These are phyloP conservation scores for Andrena fulva DNA, from an alignment of 2,888 invertebrate genomes.

Conservation along the genomic window DNA sequence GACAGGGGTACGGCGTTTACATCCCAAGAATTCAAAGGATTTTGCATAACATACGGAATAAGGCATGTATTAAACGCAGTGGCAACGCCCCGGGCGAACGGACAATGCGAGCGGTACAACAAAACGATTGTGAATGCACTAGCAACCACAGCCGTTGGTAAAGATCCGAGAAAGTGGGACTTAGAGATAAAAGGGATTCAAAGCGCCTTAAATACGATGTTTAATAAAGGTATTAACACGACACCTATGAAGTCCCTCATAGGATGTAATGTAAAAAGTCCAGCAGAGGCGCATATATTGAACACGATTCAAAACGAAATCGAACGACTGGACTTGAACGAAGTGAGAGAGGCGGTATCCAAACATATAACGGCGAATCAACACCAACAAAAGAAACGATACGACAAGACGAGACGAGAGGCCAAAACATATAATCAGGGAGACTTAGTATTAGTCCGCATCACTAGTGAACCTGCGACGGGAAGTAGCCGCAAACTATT, in stretches of 20 bases:
- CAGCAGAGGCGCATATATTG: neutral
- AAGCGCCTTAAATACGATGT: neutral
- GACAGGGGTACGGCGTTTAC: neutral
- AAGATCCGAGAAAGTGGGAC: neutral
- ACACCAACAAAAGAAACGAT: conserved; percentile 6
- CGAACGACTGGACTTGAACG: neutral
- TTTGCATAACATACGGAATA: neutral
- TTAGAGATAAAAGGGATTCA: neutral
- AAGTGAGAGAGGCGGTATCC: neutral
- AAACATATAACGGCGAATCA: neutral
- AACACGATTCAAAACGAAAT: neutral
- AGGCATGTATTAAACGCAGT: neutral
- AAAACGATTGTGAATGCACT: neutral
- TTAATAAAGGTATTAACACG: neutral
- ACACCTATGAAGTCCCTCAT: neutral
- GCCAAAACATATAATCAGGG: no score
- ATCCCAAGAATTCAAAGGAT: neutral
- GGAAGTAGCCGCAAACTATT: no score
- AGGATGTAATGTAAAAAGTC: neutral
- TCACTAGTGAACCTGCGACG: no score
- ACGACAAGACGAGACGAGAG: neutral
- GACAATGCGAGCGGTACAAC: neutral
- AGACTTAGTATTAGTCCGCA: no score
- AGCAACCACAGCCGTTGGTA: neutral
- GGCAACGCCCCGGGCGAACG: neutral